Evolutionary conservation across 2,888 invertebrate species (phyloP).

Genomic region (Apamea crenata): DNA sequence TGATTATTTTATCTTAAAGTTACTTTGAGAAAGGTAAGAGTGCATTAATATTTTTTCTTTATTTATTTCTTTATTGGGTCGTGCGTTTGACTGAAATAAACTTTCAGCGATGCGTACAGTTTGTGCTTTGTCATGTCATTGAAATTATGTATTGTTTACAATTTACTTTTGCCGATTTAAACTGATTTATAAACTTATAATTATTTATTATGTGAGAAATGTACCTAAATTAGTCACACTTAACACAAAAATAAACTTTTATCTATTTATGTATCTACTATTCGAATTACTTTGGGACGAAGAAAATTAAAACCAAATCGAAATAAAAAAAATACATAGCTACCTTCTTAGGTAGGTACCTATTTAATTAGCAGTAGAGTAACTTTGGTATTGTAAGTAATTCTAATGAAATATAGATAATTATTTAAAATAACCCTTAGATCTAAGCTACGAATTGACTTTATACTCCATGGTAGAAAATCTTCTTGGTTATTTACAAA

Average conservation of each 20-base stretch:
- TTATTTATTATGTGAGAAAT: conserved; percentile 5
- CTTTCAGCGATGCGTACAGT: conserved; percentile 8
- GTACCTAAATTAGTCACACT: background rate
- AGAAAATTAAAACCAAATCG: background rate
- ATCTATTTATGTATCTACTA: background rate
- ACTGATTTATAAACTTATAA: background rate
- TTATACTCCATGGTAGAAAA: background rate
- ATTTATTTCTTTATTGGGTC: background rate
- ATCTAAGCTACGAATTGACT: background rate
- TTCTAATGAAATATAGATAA: background rate
- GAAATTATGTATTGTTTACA: conserved; percentile 22
- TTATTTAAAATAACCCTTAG: background rate
- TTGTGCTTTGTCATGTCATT: conserved; percentile 56
- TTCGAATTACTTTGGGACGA: background rate
- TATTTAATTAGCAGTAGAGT: background rate
- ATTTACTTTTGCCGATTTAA: conserved; percentile 22
- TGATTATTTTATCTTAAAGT: conserved; percentile 60
- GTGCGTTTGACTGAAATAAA: background rate
- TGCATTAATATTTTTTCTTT: conserved; percentile 23
- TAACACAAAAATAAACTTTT: background rate
- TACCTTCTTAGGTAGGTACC: no score
- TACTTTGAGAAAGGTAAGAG: conserved; percentile 72
- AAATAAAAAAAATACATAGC: background rate
- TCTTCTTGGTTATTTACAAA: no score
- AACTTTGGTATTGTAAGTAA: background rate